Conservation (phyloP, 1,140 invertebrate genomes). For the Procambarus clarkii region DNA sequence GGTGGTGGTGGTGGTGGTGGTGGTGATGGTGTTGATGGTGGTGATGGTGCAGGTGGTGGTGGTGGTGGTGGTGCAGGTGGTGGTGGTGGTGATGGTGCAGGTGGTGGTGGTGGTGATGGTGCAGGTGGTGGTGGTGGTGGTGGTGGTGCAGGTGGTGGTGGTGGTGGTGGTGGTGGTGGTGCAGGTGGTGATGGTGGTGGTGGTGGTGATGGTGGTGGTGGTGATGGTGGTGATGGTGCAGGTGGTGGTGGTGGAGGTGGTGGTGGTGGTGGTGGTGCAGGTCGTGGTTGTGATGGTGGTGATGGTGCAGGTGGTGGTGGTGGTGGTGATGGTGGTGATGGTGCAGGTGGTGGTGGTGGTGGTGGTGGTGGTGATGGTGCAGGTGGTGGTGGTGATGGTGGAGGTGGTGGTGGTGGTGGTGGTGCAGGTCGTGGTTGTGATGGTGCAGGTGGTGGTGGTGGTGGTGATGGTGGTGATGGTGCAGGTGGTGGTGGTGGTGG, state of each 20-base stretch:
- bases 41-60: conserved; percentile 1
- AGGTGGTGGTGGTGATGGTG: neutral
- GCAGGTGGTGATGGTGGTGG: neutral
- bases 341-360: neutral
- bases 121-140: neutral
- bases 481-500: neutral
- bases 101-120: too few relatives aligned
- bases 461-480: neutral
- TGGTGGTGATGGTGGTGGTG: neutral
- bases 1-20: conserved; percentile 28
- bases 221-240: neutral
- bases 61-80: neutral
- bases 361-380: too few relatives aligned
- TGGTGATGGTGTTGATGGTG: conserved; percentile 12
- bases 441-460: neutral
- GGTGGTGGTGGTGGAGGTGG: neutral
- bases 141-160: neutral
- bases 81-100: neutral
- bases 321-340: neutral
- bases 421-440: neutral
- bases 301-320: neutral
- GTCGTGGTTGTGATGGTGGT: too few relatives aligned
- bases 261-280: too few relatives aligned
- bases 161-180: neutral
- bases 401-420: neutral